These are phyloP conservation scores for Orthosia cruda DNA, from an alignment of 2,888 invertebrate genomes.

Conservation along the genomic window DNA sequence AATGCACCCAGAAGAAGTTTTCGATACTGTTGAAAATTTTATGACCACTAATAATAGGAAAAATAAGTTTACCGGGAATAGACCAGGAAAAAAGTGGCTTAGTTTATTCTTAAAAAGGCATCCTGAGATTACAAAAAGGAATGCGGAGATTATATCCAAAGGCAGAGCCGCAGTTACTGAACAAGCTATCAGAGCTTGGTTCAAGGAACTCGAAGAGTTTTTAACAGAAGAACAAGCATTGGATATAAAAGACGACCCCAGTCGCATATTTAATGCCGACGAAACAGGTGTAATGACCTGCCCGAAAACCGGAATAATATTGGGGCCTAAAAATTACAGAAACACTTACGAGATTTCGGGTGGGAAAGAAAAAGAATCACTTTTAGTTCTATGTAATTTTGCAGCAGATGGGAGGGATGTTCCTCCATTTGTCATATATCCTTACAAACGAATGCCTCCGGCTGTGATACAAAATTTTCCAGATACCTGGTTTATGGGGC, in stretches of 20 bases:
- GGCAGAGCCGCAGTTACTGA: constrained; percentile 30
- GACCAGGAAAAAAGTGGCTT: constrained; percentile 27
- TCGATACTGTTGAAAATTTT: constrained; percentile 21
- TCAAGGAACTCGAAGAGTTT: constrained; percentile 19
- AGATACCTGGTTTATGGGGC: constrained; percentile 30
- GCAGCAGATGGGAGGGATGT: constrained; percentile 28
- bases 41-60: constrained; percentile 11
- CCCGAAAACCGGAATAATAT: constrained; percentile 35
- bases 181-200: constrained; percentile 24
- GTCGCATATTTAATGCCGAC: constrained; percentile 29
- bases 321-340: constrained; percentile 34
- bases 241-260: constrained; percentile 19
- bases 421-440: constrained; percentile 35
- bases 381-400: constrained; percentile 37
- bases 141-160: constrained; percentile 27
- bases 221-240: constrained; percentile 9
- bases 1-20: constrained; percentile 19
- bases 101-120: constrained; percentile 26
- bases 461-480: constrained; percentile 31
- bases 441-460: constrained; percentile 30
- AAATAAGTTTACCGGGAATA: constrained; percentile 19
- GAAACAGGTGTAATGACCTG: constrained; percentile 39
- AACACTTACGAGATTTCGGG: constrained; percentile 21
- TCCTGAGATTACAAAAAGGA: constrained; percentile 32
- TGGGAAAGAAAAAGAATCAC: constrained; percentile 36